Base-by-base conservation (phyloP, 2,797 vertebrate species). In the Eutrigla gurnardus region DNA sequence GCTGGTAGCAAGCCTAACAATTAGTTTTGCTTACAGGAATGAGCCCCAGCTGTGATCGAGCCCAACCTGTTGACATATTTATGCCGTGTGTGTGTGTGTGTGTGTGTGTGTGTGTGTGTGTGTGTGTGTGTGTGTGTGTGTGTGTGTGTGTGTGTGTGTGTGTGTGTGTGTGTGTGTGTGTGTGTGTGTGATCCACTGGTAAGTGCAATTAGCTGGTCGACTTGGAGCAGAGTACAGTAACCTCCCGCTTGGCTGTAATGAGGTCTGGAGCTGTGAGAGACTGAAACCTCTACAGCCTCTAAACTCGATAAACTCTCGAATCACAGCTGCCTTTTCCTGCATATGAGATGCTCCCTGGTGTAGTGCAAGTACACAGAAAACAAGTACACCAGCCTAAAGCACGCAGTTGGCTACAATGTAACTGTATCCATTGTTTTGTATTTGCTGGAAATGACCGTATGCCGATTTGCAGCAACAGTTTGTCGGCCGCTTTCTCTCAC, bases 11-110 rank as follows among this genome's bases (percentile, higher is more conserved):
- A 49, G 46, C 69, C 43, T 68, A 78, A 88, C 84, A 81, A 73
- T 90, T 85, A 90, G 84, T 89, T 89, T 87, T 85, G 82, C 74
- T 89, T 74, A 80, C 80, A 76, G 84, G 68, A 86, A 73, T 65
- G 77, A 78, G 37, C 68, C 40, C 84, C 85, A 68, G 86, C 90
- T 90, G 88, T 85, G 90, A 88, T 73, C 81, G 83, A 80, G 70
- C 36, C 18, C 55, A 71, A 73, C 78, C 82, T 88, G 85, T 75
- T 85, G 79, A 49, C 70, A 70, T 87, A 71, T 84, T 84, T 83
- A 74, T 83, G 39, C 80, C 75, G 72, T 79, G 5, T 62, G 25
- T 57, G 25, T 52, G 5, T 45, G n/a, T 64, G 43, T 54, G 45
- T 43, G 36, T 6, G 35, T 64, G 17, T 25, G 46, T 25, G 36